Evolutionary conservation across 2,797 vertebrate genomes (phyloP), one percentile per base, ranked within the genome.

Genomic region (Clamator glandarius): DNA sequence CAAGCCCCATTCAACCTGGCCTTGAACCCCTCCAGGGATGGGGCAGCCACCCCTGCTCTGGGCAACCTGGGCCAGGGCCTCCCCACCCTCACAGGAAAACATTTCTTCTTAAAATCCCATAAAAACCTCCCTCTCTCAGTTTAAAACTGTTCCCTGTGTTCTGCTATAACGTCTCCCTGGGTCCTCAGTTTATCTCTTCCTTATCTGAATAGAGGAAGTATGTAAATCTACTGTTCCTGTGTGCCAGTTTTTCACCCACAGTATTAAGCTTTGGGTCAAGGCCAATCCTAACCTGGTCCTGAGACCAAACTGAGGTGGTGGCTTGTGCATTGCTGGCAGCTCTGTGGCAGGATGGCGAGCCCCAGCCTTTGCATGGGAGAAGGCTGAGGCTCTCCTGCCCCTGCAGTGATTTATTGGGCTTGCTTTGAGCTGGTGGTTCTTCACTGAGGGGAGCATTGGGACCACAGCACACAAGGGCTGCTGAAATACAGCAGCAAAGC

Each of bases 241-340:
- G 5, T 36, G 55, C 33, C 50, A 59, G 50, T 12, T 59, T 66
- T 54, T 58, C 26, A 44, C 54, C 15, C 14, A 2, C 69, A 26
- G 33, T 69, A 5, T n/a, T 3, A 11, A 54, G 42, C 69, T 23
- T 15, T 9, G 41, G 52, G 48, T 41, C 9, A 0, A 7, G 57
- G 68, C 24, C 63, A 42, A 15, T 23, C 59, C 25, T 28, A 7
- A 29, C 17, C 23, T 52, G 33, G n/a, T 57, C 33, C 86, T 0
- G 14, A 58, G 52, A 6, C 18, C 48, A 19, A 4, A 21, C 9
- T 11, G 61, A 31, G 24, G 52, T 29, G 73, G 12, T 9, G 39
- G n/a, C 10, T 8, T 0, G 21, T 35, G 58, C 0, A 0, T 15
- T 20, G 31, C 39, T 48, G 8, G 8, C 33, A 25, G 39, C 52